Percentiles rank a stretch among this genome's conserved stretches.
Evolutionary conservation across 2,113 vertebrate species (phyloP).

Genomic region (Abramis brama): DNA sequence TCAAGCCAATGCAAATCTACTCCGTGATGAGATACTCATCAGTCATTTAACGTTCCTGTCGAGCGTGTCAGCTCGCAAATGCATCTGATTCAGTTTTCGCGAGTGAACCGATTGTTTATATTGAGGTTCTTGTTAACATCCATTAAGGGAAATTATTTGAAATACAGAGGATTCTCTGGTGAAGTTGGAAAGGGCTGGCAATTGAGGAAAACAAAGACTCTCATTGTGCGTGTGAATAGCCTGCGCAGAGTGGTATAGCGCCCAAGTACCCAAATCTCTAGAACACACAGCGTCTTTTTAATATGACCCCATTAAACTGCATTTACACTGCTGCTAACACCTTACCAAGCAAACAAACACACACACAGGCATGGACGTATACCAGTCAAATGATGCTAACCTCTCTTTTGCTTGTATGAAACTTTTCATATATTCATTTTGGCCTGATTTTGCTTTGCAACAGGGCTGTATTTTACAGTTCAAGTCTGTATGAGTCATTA

Average conservation of each 20-base stretch:
- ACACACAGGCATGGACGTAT: not conserved
- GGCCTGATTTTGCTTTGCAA: not conserved
- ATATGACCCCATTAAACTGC: conserved; percentile 38
- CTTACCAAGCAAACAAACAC: conserved; percentile 26
- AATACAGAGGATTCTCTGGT: conserved; percentile 11
- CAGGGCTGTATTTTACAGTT: conserved; percentile 6
- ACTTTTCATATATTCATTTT: not conserved
- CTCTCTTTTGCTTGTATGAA: not conserved
- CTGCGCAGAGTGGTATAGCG: conserved; percentile 31
- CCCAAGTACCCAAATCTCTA: conserved; percentile 26
- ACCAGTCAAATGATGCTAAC: not conserved
- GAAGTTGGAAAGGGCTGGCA: conserved; percentile 31
- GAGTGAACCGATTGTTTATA: conserved; percentile 38
- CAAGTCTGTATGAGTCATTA: conserved; percentile 38
- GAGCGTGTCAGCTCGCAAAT: not conserved
- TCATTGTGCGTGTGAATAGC: conserved; percentile 47
- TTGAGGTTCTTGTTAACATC: conserved; percentile 32
- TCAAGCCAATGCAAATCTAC: not conserved
- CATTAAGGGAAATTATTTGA: conserved; percentile 23
- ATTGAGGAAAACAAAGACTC: conserved; percentile 44
- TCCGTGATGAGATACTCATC: not conserved
- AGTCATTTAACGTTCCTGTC: not conserved
- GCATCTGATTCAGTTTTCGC: conserved; percentile 15
- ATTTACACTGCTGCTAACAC: conserved; percentile 31
- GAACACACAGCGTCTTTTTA: conserved; percentile 42